Evolutionary conservation across 2,888 invertebrate species (phyloP).

Genomic region (Dysmachus trigonus): DNA sequence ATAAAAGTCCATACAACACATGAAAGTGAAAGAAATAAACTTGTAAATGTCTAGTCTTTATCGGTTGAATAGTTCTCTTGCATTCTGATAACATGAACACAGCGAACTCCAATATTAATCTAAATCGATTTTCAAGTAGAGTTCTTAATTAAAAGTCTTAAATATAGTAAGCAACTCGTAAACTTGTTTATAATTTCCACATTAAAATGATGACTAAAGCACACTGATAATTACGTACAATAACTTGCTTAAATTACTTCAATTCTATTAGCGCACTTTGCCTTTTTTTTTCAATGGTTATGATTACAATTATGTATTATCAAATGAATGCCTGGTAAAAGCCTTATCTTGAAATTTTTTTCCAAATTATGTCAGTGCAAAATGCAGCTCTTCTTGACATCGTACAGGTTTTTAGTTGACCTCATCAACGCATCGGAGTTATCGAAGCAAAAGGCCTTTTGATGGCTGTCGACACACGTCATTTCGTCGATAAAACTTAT

Average conservation of each 20-base stretch:
- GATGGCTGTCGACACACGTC: not conserved
- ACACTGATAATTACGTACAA: not conserved
- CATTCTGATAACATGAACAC: not conserved
- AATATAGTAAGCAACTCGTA: not conserved
- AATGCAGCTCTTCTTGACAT: conserved; percentile 24
- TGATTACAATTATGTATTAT: not conserved
- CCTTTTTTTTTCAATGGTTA: too few relatives aligned
- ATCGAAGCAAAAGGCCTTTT: not conserved
- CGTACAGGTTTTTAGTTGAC: not conserved
- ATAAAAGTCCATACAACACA: not conserved
- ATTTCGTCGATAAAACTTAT: not conserved
- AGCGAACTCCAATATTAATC: not conserved
- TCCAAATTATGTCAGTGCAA: not conserved
- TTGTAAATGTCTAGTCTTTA: not conserved
- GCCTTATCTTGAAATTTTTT: not conserved
- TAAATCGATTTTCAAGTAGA: not conserved
- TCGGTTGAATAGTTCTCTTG: not conserved
- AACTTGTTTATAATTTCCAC: not conserved
- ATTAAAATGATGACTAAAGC: not conserved
- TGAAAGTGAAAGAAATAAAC: not conserved
- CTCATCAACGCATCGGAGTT: not conserved
- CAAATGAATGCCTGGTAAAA: not conserved
- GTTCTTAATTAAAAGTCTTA: not conserved
- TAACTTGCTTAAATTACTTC: not conserved
- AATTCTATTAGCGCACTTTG: not conserved